Evolutionary conservation across 53 echinoderm and acorn worm genomes (phyloP).

Genomic region (Stichopus horrens): DNA sequence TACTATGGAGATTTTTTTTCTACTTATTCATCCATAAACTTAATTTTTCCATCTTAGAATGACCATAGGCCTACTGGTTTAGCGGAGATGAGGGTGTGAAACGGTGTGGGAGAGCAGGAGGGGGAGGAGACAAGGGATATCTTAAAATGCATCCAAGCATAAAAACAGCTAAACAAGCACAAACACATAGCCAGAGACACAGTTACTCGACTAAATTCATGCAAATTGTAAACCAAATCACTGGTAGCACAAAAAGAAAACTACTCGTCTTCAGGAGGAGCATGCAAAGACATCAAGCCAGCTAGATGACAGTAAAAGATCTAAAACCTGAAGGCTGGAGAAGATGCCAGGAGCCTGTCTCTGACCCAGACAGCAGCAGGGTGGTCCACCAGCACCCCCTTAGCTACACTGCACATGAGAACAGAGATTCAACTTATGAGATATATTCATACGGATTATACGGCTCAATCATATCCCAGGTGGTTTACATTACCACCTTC

Average conservation of each 20-base stretch:
- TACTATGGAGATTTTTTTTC: no score
- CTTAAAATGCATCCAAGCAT: background rate
- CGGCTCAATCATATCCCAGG: no score
- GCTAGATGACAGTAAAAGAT: conserved; percentile 20
- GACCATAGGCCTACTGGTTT: background rate
- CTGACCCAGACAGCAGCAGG: conserved; percentile 96
- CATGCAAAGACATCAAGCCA: conserved; percentile 44
- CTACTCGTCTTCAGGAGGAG: background rate
- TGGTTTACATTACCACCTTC: no score
- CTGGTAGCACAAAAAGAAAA: background rate
- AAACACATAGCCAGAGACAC: background rate
- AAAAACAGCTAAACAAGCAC: no score
- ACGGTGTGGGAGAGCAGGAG: background rate
- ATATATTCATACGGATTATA: conserved; percentile 11
- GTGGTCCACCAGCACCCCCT: conserved; percentile 96
- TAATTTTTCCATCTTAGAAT: no score
- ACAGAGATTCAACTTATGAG: conserved; percentile 38
- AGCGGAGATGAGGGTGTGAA: background rate
- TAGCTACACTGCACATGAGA: conserved; percentile 74
- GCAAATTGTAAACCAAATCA: background rate
- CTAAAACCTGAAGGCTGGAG: conserved; percentile 71
- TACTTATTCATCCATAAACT: no score
- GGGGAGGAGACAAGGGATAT: background rate
- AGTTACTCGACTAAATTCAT: background rate
- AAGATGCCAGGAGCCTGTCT: conserved; percentile 83